phyloP scores from a whole-genome alignment of 2,113 vertebrate genomes.

The Ptilonorhynchus violaceus region DNA sequence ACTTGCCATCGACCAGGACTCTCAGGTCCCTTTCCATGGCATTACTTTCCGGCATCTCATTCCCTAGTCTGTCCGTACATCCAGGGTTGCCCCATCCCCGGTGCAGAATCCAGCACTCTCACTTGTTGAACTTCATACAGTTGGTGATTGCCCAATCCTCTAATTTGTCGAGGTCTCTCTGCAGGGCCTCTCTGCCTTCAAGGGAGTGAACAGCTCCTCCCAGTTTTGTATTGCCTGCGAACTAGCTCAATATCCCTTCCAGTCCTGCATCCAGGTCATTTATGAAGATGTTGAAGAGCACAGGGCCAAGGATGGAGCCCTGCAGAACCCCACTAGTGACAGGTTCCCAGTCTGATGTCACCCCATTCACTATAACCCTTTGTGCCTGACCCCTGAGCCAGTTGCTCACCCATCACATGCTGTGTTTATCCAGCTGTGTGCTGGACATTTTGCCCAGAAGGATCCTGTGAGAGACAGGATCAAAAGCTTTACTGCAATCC shows the following conservation, averaged over 20 bases:
- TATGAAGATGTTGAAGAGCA: neutral
- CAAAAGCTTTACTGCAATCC: neutral
- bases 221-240: neutral
- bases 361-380: neutral
- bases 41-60: neutral
- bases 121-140: neutral
- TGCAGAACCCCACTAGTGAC: neutral
- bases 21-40: neutral
- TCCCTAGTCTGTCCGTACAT: neutral
- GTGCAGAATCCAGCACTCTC: fast-evolving
- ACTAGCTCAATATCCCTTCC: neutral
- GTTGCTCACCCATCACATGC: neutral
- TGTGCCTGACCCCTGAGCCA: fast-evolving
- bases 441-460: neutral
- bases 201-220: neutral
- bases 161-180: neutral
- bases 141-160: neutral
- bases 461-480: neutral
- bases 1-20: fast-evolving
- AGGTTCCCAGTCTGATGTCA: neutral
- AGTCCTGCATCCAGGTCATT: neutral
- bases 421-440: neutral
- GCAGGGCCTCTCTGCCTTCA: neutral
- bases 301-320: fast-evolving
- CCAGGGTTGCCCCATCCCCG: fast-evolving